Evolutionary conservation across 2,797 vertebrate genomes (phyloP).

Genomic region (Arctocebus calabarensis): DNA sequence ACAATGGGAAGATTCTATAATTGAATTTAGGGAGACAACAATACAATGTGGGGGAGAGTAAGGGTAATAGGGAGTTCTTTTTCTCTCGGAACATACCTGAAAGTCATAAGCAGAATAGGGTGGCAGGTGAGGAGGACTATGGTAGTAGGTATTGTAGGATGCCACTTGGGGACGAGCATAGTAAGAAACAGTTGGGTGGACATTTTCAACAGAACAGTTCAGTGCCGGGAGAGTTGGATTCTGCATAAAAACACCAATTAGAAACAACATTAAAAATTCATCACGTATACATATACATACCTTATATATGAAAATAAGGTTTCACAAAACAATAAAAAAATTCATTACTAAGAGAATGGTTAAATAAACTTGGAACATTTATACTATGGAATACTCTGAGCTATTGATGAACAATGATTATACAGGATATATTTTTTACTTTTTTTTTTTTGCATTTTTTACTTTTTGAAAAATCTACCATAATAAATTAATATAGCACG

Average conservation of each 20-base stretch:
- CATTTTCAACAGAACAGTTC: constrained; percentile 93
- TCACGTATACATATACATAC: too few species aligned
- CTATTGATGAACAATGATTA: neutral
- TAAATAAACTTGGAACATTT: neutral
- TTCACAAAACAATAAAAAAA: too few species aligned
- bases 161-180: constrained; percentile 91
- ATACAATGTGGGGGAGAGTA: neutral
- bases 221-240: constrained; percentile 92
- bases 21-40: constrained; percentile 14
- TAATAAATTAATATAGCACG: constrained; percentile 25
- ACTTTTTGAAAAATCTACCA: neutral
- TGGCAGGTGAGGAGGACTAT: constrained; percentile 96
- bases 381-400: neutral
- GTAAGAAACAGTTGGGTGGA: constrained; percentile 90
- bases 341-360: neutral
- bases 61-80: constrained; percentile 16
- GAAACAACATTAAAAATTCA: constrained; percentile 35
- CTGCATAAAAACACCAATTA: constrained; percentile 85
- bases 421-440: neutral
- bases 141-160: constrained; percentile 93
- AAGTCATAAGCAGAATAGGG: constrained; percentile 97
- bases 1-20: neutral
- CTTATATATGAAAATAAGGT: too few species aligned
- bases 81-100: constrained; percentile 90
- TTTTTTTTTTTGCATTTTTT: too few species aligned